phyloP scores from a whole-genome alignment of 2,113 vertebrate genomes.

The Grallaria varia region DNA sequence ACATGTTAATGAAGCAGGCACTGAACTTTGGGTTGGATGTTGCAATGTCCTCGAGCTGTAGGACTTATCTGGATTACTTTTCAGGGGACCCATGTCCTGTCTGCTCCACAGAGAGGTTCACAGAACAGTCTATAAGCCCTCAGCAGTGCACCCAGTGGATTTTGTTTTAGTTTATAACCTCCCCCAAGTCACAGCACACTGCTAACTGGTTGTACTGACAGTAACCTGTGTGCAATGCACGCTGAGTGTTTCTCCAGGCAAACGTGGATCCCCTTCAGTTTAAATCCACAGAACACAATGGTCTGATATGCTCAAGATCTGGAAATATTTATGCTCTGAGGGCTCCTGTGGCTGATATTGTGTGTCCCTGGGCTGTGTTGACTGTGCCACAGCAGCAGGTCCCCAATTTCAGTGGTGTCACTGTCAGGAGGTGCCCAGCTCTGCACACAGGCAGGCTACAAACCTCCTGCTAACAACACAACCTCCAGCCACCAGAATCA shows the following conservation, averaged over 20 bases:
- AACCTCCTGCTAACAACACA: neutral
- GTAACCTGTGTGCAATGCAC: neutral
- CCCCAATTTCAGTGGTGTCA: neutral
- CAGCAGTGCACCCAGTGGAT: neutral
- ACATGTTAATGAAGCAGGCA: neutral
- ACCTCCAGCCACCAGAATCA: neutral
- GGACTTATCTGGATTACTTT: slow-evolving; percentile 26
- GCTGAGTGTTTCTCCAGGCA: neutral
- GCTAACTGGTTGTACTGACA: neutral
- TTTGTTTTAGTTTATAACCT: slow-evolving; percentile 12
- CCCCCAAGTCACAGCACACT: neutral
- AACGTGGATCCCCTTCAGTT: neutral
- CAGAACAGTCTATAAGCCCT: neutral
- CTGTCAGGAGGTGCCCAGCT: neutral
- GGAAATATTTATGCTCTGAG: neutral
- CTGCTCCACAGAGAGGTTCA: neutral
- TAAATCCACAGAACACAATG: neutral
- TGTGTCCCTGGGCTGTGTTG: neutral
- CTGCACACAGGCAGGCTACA: neutral
- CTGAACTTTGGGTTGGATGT: slow-evolving; percentile 51
- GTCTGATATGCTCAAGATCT: neutral
- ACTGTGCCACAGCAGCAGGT: neutral
- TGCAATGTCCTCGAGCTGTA: neutral
- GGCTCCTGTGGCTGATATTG: neutral
- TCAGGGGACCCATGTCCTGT: slow-evolving; percentile 19